phyloP scores from a whole-genome alignment of 2,888 invertebrate genomes.

The Cheilosia urbana region DNA sequence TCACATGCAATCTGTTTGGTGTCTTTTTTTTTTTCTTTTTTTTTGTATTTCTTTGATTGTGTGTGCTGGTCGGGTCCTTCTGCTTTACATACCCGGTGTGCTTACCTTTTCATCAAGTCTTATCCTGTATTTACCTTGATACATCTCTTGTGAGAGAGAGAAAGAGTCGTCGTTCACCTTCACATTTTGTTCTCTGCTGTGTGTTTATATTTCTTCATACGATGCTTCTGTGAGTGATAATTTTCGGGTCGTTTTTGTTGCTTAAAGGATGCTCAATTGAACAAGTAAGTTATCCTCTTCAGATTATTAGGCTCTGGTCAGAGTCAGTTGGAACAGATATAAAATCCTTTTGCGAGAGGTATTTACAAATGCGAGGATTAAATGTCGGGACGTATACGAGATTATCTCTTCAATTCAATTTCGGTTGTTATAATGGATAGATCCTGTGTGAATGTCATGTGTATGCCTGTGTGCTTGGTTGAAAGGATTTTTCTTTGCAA shows the following conservation, averaged over 20 bases:
- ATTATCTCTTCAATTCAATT: constrained; percentile 74
- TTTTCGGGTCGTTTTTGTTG: constrained; percentile 60
- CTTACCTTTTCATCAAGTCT: constrained; percentile 73
- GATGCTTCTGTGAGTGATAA: constrained; percentile 40
- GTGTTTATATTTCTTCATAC: constrained; percentile 9
- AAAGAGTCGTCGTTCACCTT: constrained; percentile 7
- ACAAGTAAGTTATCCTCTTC: constrained; percentile 70
- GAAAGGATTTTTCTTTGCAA: constrained; percentile 61
- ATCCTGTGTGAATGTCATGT: constrained; percentile 29
- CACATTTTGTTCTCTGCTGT: constrained; percentile 4
- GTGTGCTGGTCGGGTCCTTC: constrained; percentile 9
- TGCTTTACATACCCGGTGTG: constrained; percentile 68
- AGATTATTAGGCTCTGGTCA: constrained; percentile 70
- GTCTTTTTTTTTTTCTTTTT: constrained; percentile 1
- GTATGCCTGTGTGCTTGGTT: neutral
- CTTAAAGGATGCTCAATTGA: constrained; percentile 69
- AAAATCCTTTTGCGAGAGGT: constrained; percentile 56
- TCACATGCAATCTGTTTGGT: constrained; percentile 66
- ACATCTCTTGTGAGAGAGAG: constrained; percentile 23
- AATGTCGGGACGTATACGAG: constrained; percentile 62
- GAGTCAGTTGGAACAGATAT: constrained; percentile 28
- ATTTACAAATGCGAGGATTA: constrained; percentile 72
- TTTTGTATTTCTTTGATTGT: constrained; percentile 5
- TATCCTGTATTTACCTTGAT: constrained; percentile 73
- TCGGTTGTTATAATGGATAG: constrained; percentile 71